Percentiles rank a stretch among this genome's conserved stretches.
Evolutionary conservation across 2,888 invertebrate genomes (phyloP).

Genomic region (Cancer borealis): DNA sequence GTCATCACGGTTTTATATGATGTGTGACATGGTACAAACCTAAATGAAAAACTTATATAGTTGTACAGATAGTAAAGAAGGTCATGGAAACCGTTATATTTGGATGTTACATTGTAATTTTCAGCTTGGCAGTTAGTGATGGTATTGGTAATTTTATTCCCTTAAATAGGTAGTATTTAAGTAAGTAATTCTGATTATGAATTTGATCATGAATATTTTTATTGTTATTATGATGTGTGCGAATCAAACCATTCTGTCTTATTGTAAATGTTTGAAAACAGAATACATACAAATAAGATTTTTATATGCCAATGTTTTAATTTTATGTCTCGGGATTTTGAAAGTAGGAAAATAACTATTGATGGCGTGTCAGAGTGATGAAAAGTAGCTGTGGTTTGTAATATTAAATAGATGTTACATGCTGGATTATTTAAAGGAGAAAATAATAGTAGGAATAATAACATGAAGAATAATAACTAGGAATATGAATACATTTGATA

Average conservation of each 20-base stretch:
- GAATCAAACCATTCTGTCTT: neutral
- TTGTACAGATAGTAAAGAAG: neutral
- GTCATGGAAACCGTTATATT: neutral
- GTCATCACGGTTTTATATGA: neutral
- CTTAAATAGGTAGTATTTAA: neutral
- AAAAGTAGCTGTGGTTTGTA: neutral
- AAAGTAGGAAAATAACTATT: neutral
- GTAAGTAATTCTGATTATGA: neutral
- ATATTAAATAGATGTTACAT: neutral
- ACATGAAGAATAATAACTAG: too few relatives aligned
- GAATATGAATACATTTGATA: neutral
- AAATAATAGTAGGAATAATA: neutral
- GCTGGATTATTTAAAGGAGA: neutral
- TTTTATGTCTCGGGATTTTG: neutral
- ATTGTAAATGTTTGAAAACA: neutral
- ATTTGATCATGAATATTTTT: neutral
- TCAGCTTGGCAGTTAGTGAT: neutral
- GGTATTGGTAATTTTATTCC: conserved; percentile 17
- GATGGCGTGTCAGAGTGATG: conserved; percentile 1
- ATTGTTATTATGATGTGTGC: neutral
- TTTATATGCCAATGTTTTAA: neutral
- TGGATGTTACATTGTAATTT: neutral
- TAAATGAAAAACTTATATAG: neutral
- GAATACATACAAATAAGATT: neutral
- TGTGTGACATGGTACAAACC: neutral